phyloP scores from a whole-genome alignment of 2,797 vertebrate species.

The Falco naumanni region DNA sequence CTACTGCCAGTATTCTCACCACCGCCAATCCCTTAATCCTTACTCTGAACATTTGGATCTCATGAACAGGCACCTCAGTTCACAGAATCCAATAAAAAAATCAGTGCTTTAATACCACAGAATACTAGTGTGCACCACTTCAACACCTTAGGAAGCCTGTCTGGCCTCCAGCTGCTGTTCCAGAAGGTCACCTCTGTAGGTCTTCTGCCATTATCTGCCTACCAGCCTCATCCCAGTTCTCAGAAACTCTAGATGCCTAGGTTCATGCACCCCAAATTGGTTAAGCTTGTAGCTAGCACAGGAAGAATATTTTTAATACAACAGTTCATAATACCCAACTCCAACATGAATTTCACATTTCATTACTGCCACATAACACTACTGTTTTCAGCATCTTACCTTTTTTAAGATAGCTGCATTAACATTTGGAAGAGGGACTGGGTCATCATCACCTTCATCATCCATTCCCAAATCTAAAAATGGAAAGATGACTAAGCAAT shows the following conservation, averaged over 20 bases:
- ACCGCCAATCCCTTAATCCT: not conserved
- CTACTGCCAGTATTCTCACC: not conserved
- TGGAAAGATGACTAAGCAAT: conserved; percentile 8
- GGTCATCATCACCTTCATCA: conserved; percentile 98
- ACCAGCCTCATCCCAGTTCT: not conserved
- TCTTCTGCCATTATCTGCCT: not conserved
- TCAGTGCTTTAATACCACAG: not conserved
- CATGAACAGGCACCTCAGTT: not conserved
- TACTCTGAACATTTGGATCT: not conserved
- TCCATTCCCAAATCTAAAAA: conserved; percentile 97
- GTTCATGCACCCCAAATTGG: not conserved
- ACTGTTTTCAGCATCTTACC: conserved; percentile 74
- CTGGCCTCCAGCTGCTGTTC: not conserved
- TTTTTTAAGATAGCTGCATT: conserved; percentile 99
- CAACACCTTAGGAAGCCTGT: not conserved
- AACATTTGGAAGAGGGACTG: conserved; percentile 97
- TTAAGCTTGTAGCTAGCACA: not conserved
- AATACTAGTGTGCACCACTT: not conserved
- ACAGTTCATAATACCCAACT: not conserved
- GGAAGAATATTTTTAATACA: not conserved
- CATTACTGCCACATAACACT: not conserved
- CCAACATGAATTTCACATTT: not conserved
- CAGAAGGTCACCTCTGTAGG: not conserved
- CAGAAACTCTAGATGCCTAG: fast-evolving
- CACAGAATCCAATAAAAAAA: not conserved